Percentiles rank a stretch among this genome's conserved stretches.
phyloP scores from a whole-genome alignment of 2,797 vertebrate genomes.

The Anomalospiza imberbis region DNA sequence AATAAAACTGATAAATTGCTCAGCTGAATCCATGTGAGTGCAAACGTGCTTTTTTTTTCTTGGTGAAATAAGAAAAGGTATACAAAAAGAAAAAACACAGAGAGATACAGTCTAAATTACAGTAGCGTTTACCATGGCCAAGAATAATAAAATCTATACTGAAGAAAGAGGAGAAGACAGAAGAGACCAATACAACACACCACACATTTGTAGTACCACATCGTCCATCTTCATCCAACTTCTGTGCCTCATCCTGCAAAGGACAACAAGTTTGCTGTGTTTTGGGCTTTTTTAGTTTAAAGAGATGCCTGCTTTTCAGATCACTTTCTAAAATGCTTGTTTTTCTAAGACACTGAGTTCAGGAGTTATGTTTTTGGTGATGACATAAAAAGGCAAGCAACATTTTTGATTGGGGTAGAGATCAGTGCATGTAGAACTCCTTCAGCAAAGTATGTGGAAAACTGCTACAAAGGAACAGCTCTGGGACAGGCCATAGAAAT shows the following conservation, averaged over 20 bases:
- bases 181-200: background rate
- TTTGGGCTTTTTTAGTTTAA: background rate
- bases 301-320: background rate
- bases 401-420: background rate
- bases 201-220: background rate
- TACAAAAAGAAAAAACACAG: background rate
- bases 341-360: background rate
- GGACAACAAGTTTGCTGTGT: background rate
- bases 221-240: background rate
- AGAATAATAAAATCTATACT: background rate
- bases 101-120: background rate
- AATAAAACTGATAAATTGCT: background rate
- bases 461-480: background rate
- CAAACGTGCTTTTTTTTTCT: background rate
- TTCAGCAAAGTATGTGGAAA: background rate
- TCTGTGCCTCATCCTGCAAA: background rate
- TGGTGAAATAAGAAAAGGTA: background rate
- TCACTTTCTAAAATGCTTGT: background rate
- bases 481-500: background rate
- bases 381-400: background rate
- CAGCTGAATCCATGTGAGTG: background rate
- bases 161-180: background rate
- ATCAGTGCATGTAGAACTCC: background rate
- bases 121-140: background rate
- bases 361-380: background rate